Percentiles rank a stretch among this genome's conserved stretches.
phyloP scores from a whole-genome alignment of 2,888 invertebrate species.

The Zonitis immaculata region DNA sequence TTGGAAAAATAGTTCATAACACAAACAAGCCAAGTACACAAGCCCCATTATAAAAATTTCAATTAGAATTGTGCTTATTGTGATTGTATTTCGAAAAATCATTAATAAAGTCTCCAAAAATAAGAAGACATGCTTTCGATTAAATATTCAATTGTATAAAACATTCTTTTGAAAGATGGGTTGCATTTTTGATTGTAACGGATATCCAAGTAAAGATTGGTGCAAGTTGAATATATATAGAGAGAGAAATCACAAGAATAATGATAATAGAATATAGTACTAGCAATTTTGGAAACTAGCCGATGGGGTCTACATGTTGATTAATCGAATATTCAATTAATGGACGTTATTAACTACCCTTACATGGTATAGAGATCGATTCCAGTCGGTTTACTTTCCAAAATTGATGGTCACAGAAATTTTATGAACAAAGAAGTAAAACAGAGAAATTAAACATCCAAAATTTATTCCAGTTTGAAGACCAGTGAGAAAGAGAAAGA shows the following conservation, averaged over 20 bases:
- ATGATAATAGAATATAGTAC: background rate
- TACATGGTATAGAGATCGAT: too few relatives aligned
- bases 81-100: background rate
- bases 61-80: slow-evolving; percentile 1
- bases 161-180: background rate
- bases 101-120: background rate
- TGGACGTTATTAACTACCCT: too few relatives aligned
- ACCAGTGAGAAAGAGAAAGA: too few relatives aligned
- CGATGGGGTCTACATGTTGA: background rate
- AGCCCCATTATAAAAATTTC: slow-evolving; percentile 35
- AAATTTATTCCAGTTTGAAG: slow-evolving; percentile 3
- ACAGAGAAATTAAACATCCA: slow-evolving; percentile 10
- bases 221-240: too few relatives aligned
- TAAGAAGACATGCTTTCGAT: background rate
- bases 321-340: too few relatives aligned
- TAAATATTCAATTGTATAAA: too few relatives aligned
- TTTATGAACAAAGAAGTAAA: background rate
- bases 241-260: background rate
- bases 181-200: too few relatives aligned
- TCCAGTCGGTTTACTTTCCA: background rate
- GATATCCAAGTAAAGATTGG: too few relatives aligned
- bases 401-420: background rate
- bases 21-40: slow-evolving; percentile 43
- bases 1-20: slow-evolving; percentile 23
- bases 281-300: background rate